Percentiles rank a stretch among this genome's conserved stretches.
Conservation (phyloP, 2,113 vertebrate species). For the Cyanistes caeruleus region DNA sequence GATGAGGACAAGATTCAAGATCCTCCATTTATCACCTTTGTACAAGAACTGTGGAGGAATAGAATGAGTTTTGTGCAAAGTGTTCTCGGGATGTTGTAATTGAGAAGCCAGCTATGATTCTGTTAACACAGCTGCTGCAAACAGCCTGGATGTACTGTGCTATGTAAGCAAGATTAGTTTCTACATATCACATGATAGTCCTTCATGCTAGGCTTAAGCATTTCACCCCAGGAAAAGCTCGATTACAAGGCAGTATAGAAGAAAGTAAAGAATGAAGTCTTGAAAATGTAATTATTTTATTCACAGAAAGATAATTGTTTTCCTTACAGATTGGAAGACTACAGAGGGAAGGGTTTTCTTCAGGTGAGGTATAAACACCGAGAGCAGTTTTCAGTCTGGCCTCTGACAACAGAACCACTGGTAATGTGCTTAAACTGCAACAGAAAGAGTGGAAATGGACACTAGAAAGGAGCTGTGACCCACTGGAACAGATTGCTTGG, state of each 20-base stretch:
- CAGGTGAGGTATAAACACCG: background rate
- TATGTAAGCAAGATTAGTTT: background rate
- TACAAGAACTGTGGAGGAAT: background rate
- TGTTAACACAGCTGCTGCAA: background rate
- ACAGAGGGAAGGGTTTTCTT: background rate
- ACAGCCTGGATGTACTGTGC: background rate
- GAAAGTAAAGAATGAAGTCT: background rate
- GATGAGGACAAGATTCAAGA: background rate
- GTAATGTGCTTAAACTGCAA: background rate
- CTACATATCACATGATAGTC: fast-evolving
- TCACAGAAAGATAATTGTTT: background rate
- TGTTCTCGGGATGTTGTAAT: background rate
- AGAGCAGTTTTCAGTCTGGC: background rate
- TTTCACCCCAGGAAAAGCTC: background rate
- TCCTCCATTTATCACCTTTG: background rate
- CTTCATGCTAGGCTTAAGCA: background rate
- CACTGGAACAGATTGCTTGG: background rate
- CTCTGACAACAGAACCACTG: background rate
- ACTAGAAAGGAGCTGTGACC: background rate
- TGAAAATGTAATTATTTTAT: background rate
- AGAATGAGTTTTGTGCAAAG: background rate
- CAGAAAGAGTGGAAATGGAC: background rate
- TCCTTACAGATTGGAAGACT: background rate
- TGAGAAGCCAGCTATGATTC: background rate
- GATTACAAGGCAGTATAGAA: background rate